phyloP scores from a whole-genome alignment of 2,113 vertebrate genomes.

The Rhea pennata region DNA sequence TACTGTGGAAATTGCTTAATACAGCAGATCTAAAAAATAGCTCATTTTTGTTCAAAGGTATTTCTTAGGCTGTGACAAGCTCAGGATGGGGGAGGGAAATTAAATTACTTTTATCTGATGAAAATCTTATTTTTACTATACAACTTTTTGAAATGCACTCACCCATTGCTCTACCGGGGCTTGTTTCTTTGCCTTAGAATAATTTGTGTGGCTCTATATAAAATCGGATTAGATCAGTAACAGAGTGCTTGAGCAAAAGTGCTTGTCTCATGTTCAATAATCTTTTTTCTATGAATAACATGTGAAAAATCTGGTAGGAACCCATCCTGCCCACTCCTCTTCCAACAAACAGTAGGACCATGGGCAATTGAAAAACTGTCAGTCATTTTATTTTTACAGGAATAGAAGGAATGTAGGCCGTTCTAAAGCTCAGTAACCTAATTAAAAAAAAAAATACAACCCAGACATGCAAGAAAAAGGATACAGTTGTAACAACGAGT shows the following conservation, averaged over 20 bases:
- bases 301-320: background rate
- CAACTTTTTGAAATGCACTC: background rate
- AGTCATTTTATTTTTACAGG: slow-evolving; percentile 3
- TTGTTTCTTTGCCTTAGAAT: slow-evolving; percentile 12
- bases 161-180: background rate
- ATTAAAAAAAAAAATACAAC: slow-evolving; percentile 42
- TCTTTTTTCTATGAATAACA: background rate
- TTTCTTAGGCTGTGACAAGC: slow-evolving; percentile 27
- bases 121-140: slow-evolving; percentile 37
- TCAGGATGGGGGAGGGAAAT: background rate
- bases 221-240: background rate
- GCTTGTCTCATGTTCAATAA: background rate
- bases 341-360: background rate
- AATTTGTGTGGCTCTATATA: background rate
- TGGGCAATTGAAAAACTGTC: background rate
- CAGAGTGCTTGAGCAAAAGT: background rate
- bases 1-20: slow-evolving; percentile 68
- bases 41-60: slow-evolving; percentile 58
- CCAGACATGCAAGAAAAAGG: slow-evolving; percentile 27
- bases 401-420: slow-evolving; percentile 15
- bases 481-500: background rate
- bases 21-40: slow-evolving; percentile 29
- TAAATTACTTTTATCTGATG: slow-evolving; percentile 53
- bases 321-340: background rate
- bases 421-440: slow-evolving; percentile 43